These are phyloP conservation scores for Mormyrops attenuatus DNA, from an alignment of 2,797 vertebrate genomes.

Conservation along the genomic window DNA sequence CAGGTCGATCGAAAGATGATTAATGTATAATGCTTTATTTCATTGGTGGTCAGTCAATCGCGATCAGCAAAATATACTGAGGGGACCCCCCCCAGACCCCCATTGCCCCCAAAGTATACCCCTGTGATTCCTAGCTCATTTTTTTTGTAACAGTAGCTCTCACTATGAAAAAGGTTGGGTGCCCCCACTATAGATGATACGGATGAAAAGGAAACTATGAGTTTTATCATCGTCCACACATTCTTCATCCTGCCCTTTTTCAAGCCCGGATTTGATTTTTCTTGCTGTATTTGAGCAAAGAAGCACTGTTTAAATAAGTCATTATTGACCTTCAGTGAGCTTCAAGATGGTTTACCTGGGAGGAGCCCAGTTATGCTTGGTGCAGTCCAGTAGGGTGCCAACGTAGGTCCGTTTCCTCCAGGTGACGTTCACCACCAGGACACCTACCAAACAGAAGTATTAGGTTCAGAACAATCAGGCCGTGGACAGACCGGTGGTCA, in stretches of 20 bases:
- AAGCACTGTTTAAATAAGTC: background rate
- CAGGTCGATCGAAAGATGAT: background rate
- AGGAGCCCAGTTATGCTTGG: conserved; percentile 97
- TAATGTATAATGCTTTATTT: background rate
- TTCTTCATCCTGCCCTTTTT: background rate
- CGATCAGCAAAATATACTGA: background rate
- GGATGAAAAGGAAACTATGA: background rate
- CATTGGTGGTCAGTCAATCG: background rate
- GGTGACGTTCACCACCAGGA: conserved; percentile 96
- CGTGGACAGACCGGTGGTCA: background rate
- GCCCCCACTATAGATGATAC: background rate
- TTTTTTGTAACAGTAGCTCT: too few relatives aligned
- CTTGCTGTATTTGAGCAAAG: background rate
- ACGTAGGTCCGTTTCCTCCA: conserved; percentile 99
- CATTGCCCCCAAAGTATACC: too few relatives aligned
- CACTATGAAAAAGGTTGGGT: too few relatives aligned
- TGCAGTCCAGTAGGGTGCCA: conserved; percentile 92
- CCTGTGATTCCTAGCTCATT: too few relatives aligned
- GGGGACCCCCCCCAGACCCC: too few relatives aligned
- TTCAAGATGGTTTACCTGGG: conserved; percentile 73
- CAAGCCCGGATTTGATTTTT: background rate
- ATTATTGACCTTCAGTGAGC: background rate
- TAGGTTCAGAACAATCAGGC: conserved; percentile 22
- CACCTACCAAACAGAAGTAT: conserved; percentile 64
- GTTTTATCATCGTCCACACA: background rate